phyloP scores from a whole-genome alignment of 1,140 invertebrate species.

The Bombus sibiricus region DNA sequence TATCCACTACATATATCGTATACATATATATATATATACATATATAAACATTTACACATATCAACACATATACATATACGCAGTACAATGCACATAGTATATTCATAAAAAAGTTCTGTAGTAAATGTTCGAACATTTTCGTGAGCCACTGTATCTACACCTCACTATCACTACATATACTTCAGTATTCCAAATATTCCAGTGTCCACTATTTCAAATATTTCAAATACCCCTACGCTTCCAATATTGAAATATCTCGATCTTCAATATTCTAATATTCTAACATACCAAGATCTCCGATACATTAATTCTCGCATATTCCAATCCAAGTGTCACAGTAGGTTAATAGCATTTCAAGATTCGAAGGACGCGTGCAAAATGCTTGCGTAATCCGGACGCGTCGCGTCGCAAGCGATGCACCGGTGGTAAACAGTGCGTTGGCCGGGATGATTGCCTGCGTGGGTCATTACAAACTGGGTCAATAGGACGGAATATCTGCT shows the following conservation, averaged over 20 bases:
- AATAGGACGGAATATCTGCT: constrained; percentile 13
- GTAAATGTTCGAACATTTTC: too few relatives aligned
- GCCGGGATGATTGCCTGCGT: neutral
- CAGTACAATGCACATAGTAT: neutral
- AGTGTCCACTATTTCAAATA: neutral
- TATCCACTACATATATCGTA: neutral
- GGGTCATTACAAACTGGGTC: constrained; percentile 13
- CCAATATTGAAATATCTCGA: neutral
- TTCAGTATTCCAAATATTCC: neutral
- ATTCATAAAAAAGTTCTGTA: neutral
- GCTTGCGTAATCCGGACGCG: constrained; percentile 16
- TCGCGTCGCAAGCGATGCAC: neutral
- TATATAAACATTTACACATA: too few relatives aligned
- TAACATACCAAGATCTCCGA: neutral
- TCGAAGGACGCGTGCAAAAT: neutral
- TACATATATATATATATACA: neutral
- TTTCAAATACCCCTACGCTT: neutral
- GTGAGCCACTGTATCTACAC: too few relatives aligned
- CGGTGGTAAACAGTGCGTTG: constrained; percentile 19
- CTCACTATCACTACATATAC: too few relatives aligned
- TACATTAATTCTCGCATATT: neutral
- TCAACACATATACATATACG: too few relatives aligned
- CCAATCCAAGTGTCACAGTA: neutral
- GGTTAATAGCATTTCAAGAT: neutral
- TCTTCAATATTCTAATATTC: too few relatives aligned